Base-by-base conservation (phyloP, 2,888 invertebrate genomes). In the Caenorhabditis sp. region DNA sequence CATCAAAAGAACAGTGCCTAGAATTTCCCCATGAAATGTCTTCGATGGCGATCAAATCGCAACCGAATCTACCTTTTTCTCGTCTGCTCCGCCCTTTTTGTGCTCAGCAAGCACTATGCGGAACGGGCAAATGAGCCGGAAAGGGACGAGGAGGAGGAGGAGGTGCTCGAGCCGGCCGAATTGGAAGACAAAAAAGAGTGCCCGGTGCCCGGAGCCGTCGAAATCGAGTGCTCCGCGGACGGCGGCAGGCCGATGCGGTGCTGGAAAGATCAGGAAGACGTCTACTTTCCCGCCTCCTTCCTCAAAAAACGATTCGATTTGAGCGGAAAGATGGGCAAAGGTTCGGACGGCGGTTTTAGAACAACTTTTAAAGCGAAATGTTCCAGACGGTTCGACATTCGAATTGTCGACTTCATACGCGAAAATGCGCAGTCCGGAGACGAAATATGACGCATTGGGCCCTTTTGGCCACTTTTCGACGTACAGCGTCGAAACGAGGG, bases 391-490 rank as follows among this genome's bases (percentile, higher is more conserved):
- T 2, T 20, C 63, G n/a, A 27, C 48, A 1, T 88, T 88, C 53
- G 87, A 88, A 27, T 79, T 83, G 75, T 76, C 45, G 46, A 86
- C 87, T n/a, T 83, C 84, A 2, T 85, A 87, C 62, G 71, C 85
- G 13, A 85, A 83, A 68, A 79, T 86, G 45, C 63, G 79, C 39
- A 52, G 63, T 22, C 88, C 88, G 2, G 80, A 83, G 2, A 52
- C 59, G 7, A 43, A 24, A 9, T 98, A 99, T 90, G 93, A 95
- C 88, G 93, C 96, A 0, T 92, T 93, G 24, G 96, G 96, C 2
- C 93, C 95, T 0, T 99, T 96, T 90, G 94, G 96, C 91, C 96
- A 96, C 78, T 99, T 99, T 90, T 96, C 95, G 89, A 95, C 96
- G 90, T 98, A 97, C 90, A 97, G 96, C 90, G 98, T 99, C 0